phyloP scores from a whole-genome alignment of 35 echinoderm and acorn worm genomes.

The Heliocidaris tuberculata region DNA sequence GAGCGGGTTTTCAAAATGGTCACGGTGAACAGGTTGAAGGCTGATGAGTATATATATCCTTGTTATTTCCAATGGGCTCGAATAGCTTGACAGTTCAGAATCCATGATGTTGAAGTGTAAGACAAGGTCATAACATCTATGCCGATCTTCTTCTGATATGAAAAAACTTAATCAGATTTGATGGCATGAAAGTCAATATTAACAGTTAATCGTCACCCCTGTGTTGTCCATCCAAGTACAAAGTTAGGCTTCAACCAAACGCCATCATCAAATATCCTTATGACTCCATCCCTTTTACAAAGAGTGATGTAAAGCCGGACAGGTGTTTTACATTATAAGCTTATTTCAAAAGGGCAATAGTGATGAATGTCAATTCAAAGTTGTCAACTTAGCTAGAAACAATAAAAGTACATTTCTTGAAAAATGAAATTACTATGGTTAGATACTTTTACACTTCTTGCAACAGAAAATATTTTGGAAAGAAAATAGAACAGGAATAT shows the following conservation, averaged over 20 bases:
- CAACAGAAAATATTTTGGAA: not conserved
- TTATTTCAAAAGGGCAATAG: not conserved
- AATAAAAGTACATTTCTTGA: not conserved
- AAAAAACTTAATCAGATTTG: not conserved
- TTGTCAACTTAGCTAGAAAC: not conserved
- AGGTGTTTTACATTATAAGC: not conserved
- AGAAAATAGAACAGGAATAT: not conserved
- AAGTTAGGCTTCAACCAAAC: not conserved
- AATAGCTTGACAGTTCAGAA: not conserved
- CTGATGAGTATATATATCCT: not conserved
- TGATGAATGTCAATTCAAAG: not conserved
- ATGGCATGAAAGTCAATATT: not conserved
- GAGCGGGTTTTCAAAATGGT: not conserved
- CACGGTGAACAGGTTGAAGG: not conserved
- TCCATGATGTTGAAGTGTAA: not conserved
- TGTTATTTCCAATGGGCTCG: not conserved
- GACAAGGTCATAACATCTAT: not conserved
- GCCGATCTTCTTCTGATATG: not conserved
- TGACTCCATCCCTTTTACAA: too few relatives aligned
- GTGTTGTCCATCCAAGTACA: not conserved
- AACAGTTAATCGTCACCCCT: not conserved
- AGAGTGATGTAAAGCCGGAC: too few relatives aligned
- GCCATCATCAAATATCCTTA: too few relatives aligned
- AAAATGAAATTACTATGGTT: not conserved
- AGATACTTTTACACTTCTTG: not conserved